Base-by-base conservation (phyloP, 1,140 invertebrate species). In the Ceratina calcarata region DNA sequence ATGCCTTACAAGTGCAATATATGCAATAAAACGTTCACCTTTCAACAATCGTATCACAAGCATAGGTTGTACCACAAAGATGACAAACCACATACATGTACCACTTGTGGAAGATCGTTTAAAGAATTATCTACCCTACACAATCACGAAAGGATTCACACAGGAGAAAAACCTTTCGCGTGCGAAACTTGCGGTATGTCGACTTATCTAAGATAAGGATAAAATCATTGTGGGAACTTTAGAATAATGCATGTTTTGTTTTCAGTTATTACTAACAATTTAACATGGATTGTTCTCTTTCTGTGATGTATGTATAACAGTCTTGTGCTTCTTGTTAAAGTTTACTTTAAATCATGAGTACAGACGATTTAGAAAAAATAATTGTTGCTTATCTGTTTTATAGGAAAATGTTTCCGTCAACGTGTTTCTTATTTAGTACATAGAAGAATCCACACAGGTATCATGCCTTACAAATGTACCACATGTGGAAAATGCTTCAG, bases 21-120 rank as follows among this genome's bases (percentile, higher is more conserved):
- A 88, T 98, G 97, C 90, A 96, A 96, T 68, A 97, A 98, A 92
- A 97, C 96, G 0, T 98, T 98, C 92, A 97, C 97, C 27, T 97
- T 97, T 91, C 97, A 97, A 92, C 97, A 98, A 85, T 98, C 97
- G 2, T 98, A 97, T 90, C 97, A 98, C 90, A 98, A 97, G 88
- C 97, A 98, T 92, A 94, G 97, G 86, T 93, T 97, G 16, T 97
- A 97, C 88, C 96, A 97, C 88, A 97, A 96, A 73, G 96, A 97
- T 87, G 96, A 97, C 82, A 97, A 97, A 87, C 97, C 97, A 2
- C 96, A 98, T 86, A 93, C 94, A 8, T 98, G 97, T 88, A 92
- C 88, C 16, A 95, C 96, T 85, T 98, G 97, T 91, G 96, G 96
- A 0, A 94, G 97, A 82, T 95, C 96, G 8, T 98, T 98, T 90